phyloP scores from a whole-genome alignment of 2,888 invertebrate species.

The Sussaba pulchella region DNA sequence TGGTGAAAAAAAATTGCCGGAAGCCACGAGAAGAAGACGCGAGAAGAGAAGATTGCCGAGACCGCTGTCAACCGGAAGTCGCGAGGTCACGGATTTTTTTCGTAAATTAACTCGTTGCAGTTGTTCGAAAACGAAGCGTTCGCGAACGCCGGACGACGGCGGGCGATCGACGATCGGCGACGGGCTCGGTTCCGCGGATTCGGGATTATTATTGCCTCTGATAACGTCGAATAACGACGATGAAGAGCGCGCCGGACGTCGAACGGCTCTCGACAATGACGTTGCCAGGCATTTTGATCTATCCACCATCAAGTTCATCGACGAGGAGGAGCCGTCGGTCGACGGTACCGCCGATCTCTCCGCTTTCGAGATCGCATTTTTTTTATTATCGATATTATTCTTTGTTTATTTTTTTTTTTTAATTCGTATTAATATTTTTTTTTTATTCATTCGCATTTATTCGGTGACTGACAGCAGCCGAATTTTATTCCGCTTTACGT shows the following conservation, averaged over 20 bases:
- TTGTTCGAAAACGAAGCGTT: constrained; percentile 69
- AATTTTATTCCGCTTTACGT: constrained; percentile 6
- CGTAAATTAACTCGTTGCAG: constrained; percentile 79
- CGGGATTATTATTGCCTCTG: constrained; percentile 27
- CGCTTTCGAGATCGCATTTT: constrained; percentile 1
- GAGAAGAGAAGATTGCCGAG: constrained; percentile 30
- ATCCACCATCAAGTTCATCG: constrained; percentile 80
- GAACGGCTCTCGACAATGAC: constrained; percentile 40
- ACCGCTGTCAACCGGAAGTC: constrained; percentile 57
- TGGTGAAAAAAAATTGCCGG: constrained; percentile 51
- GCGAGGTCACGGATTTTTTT: constrained; percentile 73
- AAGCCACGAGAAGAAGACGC: not conserved
- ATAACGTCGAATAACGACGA: constrained; percentile 23
- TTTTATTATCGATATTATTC: not conserved
- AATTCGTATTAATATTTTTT: no score
- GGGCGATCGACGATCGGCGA: constrained; percentile 7
- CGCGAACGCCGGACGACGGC: constrained; percentile 67
- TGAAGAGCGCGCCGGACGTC: constrained; percentile 11
- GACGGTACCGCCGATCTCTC: constrained; percentile 46
- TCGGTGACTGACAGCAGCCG: constrained; percentile 10
- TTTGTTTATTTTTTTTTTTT: not conserved
- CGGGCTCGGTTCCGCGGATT: constrained; percentile 28
- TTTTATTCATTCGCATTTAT: constrained; percentile 9
- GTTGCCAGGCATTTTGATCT: constrained; percentile 77
- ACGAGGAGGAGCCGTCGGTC: constrained; percentile 78